Percentiles rank a stretch among this genome's conserved stretches.
Evolutionary conservation across 2,797 vertebrate species (phyloP).

Genomic region (Taenioides sp.): DNA sequence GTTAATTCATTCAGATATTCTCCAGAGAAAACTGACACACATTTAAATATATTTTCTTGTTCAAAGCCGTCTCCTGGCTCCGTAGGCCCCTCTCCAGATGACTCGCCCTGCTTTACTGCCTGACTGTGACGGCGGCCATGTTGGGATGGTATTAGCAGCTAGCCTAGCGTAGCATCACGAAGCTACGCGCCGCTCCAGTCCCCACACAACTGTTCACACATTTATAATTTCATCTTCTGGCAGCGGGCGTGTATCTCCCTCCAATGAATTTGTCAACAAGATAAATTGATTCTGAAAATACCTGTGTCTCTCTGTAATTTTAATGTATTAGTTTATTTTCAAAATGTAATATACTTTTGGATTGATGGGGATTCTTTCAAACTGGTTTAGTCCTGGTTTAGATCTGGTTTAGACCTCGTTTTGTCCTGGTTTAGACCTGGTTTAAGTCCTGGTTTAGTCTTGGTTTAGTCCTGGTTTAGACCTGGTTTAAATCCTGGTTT

Average conservation of each 20-base stretch:
- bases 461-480: not conserved
- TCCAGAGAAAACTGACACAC: constrained; percentile 53
- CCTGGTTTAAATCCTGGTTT: too few species aligned
- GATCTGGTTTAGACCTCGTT: not conserved
- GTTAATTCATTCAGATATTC: constrained; percentile 49
- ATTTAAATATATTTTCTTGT: constrained; percentile 59
- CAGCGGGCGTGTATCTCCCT: constrained; percentile 30
- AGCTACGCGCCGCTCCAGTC: constrained; percentile 73
- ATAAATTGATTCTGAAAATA: constrained; percentile 29
- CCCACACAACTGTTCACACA: constrained; percentile 78
- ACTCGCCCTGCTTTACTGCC: constrained; percentile 75
- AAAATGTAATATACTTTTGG: not conserved
- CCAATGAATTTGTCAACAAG: constrained; percentile 45
- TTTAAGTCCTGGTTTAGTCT: not conserved
- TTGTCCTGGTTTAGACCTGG: not conserved
- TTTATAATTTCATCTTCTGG: constrained; percentile 70
- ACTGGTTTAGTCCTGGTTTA: not conserved
- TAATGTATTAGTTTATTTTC: not conserved
- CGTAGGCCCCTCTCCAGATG: constrained; percentile 74
- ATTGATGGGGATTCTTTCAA: not conserved
- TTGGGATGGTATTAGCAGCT: constrained; percentile 75
- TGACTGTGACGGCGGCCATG: constrained; percentile 78
- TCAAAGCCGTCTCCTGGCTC: constrained; percentile 64
- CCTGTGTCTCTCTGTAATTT: constrained; percentile 16
- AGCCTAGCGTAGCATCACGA: constrained; percentile 52